Conservation (phyloP, 2,113 vertebrate species). For the Cynopterus brachyotis region DNA sequence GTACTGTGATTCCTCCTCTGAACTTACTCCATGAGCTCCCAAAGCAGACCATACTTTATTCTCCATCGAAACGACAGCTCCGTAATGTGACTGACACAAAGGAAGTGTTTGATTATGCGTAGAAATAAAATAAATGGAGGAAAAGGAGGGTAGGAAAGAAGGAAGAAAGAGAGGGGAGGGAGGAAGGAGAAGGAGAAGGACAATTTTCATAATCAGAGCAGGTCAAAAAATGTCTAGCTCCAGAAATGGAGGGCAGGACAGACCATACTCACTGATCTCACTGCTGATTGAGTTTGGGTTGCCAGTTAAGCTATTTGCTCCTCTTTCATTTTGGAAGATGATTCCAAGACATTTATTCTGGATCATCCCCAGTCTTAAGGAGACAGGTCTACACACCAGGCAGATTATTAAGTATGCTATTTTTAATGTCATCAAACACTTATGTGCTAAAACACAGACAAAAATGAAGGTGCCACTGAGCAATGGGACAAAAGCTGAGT, state of each 20-base stretch:
- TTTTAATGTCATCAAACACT: conserved; percentile 7
- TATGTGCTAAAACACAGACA: not conserved
- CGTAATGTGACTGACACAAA: not conserved
- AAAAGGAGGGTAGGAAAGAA: no score
- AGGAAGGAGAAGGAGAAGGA: not conserved
- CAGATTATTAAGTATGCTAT: conserved; percentile 11
- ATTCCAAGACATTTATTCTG: not conserved
- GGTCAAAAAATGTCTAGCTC: not conserved
- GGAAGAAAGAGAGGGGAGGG: fast-evolving
- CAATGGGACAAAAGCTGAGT: not conserved
- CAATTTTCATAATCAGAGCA: not conserved
- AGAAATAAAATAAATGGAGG: not conserved
- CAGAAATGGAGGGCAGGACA: not conserved
- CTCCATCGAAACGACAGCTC: not conserved
- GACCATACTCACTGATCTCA: not conserved
- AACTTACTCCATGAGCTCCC: conserved; percentile 29
- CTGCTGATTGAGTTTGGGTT: not conserved
- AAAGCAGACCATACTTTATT: not conserved
- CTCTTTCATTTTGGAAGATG: not conserved
- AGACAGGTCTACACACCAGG: not conserved
- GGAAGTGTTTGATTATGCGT: not conserved
- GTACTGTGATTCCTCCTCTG: not conserved
- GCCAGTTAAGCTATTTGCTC: not conserved
- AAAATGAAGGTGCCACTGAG: not conserved
- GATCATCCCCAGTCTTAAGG: not conserved